Evolutionary conservation across 2,113 vertebrate genomes (phyloP).

Genomic region (Nannospalax galili): DNA sequence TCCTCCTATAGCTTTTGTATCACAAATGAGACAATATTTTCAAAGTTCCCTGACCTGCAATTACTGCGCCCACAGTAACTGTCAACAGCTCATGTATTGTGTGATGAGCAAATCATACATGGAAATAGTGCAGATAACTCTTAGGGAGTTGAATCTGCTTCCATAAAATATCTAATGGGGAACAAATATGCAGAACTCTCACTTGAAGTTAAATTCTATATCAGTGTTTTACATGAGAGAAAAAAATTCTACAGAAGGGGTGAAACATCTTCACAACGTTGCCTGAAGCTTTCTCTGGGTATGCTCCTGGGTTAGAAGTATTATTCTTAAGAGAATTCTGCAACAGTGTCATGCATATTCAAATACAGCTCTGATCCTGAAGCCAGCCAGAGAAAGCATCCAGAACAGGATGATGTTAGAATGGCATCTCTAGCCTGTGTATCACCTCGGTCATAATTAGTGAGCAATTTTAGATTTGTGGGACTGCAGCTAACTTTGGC

Average conservation of each 20-base stretch:
- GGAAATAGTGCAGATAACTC: background rate
- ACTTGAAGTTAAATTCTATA: background rate
- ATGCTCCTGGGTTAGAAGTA: background rate
- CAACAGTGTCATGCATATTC: background rate
- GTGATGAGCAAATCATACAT: background rate
- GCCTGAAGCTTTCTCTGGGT: background rate
- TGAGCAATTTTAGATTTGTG: background rate
- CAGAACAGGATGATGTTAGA: constrained; percentile 21
- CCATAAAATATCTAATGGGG: background rate
- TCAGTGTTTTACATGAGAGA: background rate
- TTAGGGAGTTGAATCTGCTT: background rate
- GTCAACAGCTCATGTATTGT: background rate
- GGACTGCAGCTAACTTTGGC: background rate
- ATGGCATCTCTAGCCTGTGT: background rate
- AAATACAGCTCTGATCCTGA: constrained; percentile 33
- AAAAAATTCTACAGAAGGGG: background rate
- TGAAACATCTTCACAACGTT: background rate
- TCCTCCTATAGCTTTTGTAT: background rate
- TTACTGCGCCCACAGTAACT: background rate
- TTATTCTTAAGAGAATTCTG: background rate
- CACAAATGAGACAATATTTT: background rate
- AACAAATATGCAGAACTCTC: background rate
- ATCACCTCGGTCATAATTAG: background rate
- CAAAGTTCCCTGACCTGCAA: background rate
- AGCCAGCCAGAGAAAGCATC: background rate